Evolutionary conservation across 2,113 vertebrate genomes (phyloP).

Genomic region (Anarhynchus alexandrinus): DNA sequence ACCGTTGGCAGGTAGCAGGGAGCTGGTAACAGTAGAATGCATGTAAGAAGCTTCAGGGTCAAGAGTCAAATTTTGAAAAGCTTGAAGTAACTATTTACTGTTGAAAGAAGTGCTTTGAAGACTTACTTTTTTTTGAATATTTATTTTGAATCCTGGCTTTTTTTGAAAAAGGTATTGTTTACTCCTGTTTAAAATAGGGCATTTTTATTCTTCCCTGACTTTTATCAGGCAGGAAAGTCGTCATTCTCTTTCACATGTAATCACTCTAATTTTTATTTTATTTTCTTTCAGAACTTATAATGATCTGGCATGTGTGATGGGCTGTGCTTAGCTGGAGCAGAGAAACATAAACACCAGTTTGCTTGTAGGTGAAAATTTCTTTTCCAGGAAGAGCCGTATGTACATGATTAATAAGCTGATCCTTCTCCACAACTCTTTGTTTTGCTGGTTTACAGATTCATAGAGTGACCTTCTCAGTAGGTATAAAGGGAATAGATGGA

Average conservation of each 20-base stretch:
- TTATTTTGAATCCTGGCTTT: not conserved
- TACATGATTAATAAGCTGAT: not conserved
- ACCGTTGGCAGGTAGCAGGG: not conserved
- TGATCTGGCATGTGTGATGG: not conserved
- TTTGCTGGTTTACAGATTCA: not conserved
- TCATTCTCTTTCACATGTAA: not conserved
- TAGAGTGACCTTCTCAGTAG: not conserved
- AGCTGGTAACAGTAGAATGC: not conserved
- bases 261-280: not conserved
- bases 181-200: not conserved
- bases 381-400: not conserved
- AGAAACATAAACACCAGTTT: not conserved
- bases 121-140: not conserved
- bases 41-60: not conserved
- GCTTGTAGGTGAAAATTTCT: not conserved
- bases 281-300: not conserved
- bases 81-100: not conserved
- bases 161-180: not conserved
- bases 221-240: not conserved
- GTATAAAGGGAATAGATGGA: not conserved
- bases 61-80: not conserved
- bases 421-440: not conserved
- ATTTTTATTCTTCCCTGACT: not conserved
- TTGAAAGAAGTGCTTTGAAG: not conserved
- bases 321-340: not conserved